A percentile compares a stretch with the other conserved stretches of the same genome.
These are phyloP conservation scores for Bufo gargarizans DNA, from an alignment of 2,113 vertebrate species.

Conservation along the genomic window DNA sequence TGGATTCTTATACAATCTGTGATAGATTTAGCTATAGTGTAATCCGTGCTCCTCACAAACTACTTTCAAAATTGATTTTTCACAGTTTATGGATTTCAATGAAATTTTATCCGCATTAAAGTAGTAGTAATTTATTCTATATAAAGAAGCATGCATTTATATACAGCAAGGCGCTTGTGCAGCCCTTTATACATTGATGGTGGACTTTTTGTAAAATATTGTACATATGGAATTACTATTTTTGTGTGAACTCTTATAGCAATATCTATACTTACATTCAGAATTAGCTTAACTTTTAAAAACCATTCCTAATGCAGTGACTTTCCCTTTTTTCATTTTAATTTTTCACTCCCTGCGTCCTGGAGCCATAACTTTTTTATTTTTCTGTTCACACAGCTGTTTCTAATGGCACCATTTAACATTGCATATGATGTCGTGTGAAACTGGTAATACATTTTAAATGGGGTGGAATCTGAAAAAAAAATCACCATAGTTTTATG, in stretches of 20 bases:
- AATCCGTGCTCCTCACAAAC: conserved; percentile 37
- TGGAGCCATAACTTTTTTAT: too few relatives aligned
- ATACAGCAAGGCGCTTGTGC: neutral
- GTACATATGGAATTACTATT: neutral
- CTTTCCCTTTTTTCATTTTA: too few relatives aligned
- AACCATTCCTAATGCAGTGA: too few relatives aligned
- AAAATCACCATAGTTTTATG: too few relatives aligned
- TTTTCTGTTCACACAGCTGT: too few relatives aligned
- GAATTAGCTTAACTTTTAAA: neutral
- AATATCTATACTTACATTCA: neutral
- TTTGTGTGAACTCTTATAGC: neutral
- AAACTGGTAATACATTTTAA: too few relatives aligned
- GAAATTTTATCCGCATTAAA: conserved; percentile 48
- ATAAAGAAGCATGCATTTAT: conserved; percentile 59
- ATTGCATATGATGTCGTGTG: too few relatives aligned
- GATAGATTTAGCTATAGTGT: conserved; percentile 46
- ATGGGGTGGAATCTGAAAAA: too few relatives aligned
- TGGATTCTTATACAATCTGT: conserved; percentile 35
- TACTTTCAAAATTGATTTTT: conserved; percentile 31
- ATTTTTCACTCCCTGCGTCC: too few relatives aligned
- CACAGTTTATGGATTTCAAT: conserved; percentile 47
- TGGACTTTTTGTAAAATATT: neutral
- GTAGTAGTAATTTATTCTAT: conserved; percentile 45
- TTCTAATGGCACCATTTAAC: too few relatives aligned
- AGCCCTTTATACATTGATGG: neutral